Base-by-base conservation (phyloP, 1,140 invertebrate genomes). In the Lethrus apterus region DNA sequence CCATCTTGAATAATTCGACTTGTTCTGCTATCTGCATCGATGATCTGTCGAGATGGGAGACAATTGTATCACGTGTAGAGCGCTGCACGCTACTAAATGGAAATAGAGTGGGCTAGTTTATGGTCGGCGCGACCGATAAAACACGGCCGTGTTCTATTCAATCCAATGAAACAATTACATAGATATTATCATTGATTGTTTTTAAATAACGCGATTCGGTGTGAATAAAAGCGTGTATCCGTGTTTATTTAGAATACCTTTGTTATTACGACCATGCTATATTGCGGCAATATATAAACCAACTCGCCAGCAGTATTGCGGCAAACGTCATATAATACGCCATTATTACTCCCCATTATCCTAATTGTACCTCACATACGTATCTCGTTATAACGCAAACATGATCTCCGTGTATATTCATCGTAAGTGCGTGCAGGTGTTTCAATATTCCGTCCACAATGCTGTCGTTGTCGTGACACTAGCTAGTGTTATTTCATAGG, bases 1-100 rank as follows among this genome's bases (percentile, higher is more conserved):
- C 57, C 54, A 62, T 59, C 57, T 62, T 59, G 59, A 59, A 59
- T 59, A 58, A 62, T 59, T 54, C 49, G 41, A 50, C 51, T 53
- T 58, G 56, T 54, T 58, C 46, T 33, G 36, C 50, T 62, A 62
- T 62, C 59, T 50, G 34, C 29, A 44, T 52, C 46, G 59, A 59
- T 60, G 49, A 62, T 62, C 59, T 56, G 50, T 45, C 34, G 41
- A 52, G 54, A 62, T 58, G 52, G 50, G 44, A 52, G 51, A 47
- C 54, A 51, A 55, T 57, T 55, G 53, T 54, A 59, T 61, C 55
- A 56, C 51, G 50, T 58, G 56, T 61, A 56, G 46, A 56, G 47
- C 51, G 50, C 46, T 48, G 48, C 48, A 51, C 44, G 38, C 50
- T 57, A 58, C 59, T 56, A 58, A 59, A 61, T 57, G 52, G 51